Conservation (phyloP, 64 coral and sea anemone species). For the Pachyseris speciosa region DNA sequence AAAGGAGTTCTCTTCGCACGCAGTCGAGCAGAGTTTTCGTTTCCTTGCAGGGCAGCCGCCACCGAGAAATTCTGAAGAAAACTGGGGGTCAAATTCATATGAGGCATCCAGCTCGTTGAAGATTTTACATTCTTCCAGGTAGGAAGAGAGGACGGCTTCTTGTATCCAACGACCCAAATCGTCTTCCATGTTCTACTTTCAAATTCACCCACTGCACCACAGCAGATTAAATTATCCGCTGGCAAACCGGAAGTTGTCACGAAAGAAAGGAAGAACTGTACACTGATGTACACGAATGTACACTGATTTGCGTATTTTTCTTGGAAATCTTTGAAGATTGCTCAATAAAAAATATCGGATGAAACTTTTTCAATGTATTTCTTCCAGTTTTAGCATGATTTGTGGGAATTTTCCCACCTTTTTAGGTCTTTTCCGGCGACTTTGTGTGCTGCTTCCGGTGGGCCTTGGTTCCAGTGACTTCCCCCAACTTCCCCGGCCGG, state of each 20-base stretch:
- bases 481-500: not conserved
- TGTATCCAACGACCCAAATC: constrained; percentile 54
- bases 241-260: not conserved
- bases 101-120: constrained; percentile 56
- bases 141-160: constrained; percentile 41
- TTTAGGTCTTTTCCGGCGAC: not conserved
- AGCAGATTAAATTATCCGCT: too few species aligned
- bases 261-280: not conserved
- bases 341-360: not conserved
- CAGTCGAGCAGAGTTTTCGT: not conserved
- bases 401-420: not conserved
- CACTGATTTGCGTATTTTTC: not conserved
- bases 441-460: not conserved
- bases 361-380: not conserved
- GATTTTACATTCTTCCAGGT: constrained; percentile 60
- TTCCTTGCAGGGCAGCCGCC: not conserved
- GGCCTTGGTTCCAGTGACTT: too few species aligned
- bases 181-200: not conserved
- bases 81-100: constrained; percentile 24
- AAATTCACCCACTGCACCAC: too few species aligned
- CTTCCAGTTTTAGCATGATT: not conserved
- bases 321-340: not conserved
- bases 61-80: not conserved
- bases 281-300: too few species aligned
- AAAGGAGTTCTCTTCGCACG: constrained; percentile 1